Evolutionary conservation across 2,797 vertebrate species (phyloP).

Genomic region (Sternotherus odoratus): DNA sequence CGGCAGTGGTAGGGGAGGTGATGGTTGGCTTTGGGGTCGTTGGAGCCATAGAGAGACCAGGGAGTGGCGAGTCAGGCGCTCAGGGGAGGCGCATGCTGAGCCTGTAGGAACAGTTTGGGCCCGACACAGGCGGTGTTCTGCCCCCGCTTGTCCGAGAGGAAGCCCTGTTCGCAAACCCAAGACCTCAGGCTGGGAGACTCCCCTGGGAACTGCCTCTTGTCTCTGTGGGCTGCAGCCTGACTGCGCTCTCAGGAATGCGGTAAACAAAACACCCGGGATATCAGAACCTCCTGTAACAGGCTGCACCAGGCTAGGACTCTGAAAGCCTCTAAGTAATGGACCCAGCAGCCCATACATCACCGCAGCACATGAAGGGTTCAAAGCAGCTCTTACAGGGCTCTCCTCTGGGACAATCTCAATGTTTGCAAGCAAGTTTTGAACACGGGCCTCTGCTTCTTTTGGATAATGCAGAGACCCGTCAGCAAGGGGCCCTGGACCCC

Average conservation of each 20-base stretch:
- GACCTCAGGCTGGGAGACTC: neutral
- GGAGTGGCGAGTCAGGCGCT: neutral
- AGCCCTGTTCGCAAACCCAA: neutral
- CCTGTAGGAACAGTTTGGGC: neutral
- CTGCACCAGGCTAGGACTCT: neutral
- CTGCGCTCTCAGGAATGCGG: neutral
- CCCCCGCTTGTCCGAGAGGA: neutral
- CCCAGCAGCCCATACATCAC: neutral
- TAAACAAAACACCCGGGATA: neutral
- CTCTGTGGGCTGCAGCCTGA: neutral
- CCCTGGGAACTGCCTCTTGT: neutral
- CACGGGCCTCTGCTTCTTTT: neutral
- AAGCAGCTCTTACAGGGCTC: neutral
- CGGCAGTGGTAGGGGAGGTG: neutral
- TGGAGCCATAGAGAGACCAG: neutral
- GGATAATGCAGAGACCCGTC: accelerated
- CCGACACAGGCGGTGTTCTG: too few species aligned
- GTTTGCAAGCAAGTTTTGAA: neutral
- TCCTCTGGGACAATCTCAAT: too few species aligned
- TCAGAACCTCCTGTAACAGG: neutral
- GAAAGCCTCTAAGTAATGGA: neutral
- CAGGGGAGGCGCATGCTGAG: neutral
- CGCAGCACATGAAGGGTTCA: accelerated
- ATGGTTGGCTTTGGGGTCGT: neutral
- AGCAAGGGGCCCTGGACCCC: too few species aligned